Base-by-base conservation (phyloP, 2,797 vertebrate species). In the Acrocephalus scirpaceus region DNA sequence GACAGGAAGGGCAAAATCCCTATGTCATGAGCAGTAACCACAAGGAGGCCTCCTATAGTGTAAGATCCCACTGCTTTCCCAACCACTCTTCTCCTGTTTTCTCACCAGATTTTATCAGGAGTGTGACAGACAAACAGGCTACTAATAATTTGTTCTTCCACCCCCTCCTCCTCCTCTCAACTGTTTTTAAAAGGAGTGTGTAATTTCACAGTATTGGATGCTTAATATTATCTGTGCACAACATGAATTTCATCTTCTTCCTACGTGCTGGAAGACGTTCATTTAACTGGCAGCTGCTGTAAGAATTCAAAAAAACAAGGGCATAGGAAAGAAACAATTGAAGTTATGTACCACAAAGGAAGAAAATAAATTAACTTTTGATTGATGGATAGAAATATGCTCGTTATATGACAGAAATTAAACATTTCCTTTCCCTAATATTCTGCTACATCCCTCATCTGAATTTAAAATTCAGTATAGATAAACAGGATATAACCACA, bases 291-390 rank as follows among this genome's bases (percentile, higher is more conserved):
- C 26, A 94, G 30, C 47, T 61, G 32, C 62, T 83, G 7, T 56
- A 77, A 88, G 32, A 86, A 74, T 83, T 92, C 80, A 69, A 60
- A 72, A 69, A 92, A 94, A 60, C 32, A 87, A 95, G 15, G 19
- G 16, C 30, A 87, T 56, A 84, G 18, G 58, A 61, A 78, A 77
- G 58, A 84, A 94, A 38, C 9, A 81, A 38, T 11, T 16, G 23
- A 44, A 79, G 10, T 73, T 75, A 36, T 29, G 15, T 38, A 62
- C 8, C 9, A 25, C 23, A 89, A 64, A 76, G 17, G 13, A 94
- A 88, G 25, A 67, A 88, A 95, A 54, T 65, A 54, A 61, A 42
- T 56, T 48, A 50, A 50, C 10, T 83, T 90, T 87, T 91, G 42
- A 30, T n/a, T 73, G 61, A 61, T 57, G n/a, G 54, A 45, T 23